Conservation (phyloP, 37 sponge, comb jelly and placozoan genomes). For the Haliclona indistincta region DNA sequence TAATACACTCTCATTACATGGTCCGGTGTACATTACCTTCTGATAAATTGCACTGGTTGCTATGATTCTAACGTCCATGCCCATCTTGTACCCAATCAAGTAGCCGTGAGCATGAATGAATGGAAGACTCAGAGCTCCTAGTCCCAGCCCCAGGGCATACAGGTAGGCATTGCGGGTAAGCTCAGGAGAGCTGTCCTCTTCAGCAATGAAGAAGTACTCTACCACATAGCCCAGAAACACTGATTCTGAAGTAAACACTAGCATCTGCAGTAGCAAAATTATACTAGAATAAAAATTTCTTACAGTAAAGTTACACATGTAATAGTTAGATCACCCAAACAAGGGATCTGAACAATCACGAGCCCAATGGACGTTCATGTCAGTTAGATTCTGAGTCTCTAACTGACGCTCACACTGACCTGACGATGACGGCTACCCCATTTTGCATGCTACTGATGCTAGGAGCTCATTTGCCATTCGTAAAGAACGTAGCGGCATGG, state of each 20-base stretch:
- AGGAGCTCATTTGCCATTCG: too few species aligned
- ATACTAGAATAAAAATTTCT: not conserved
- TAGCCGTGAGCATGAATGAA: conserved; percentile 42
- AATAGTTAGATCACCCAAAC: not conserved
- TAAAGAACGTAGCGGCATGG: too few species aligned
- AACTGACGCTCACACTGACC: too few species aligned
- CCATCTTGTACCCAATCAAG: conserved; percentile 34
- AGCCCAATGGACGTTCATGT: not conserved
- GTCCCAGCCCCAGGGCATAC: conserved; percentile 54
- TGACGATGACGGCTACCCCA: too few species aligned
- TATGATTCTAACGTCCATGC: conserved; percentile 51
- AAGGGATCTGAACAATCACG: too few species aligned
- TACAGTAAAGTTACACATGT: not conserved
- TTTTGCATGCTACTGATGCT: too few species aligned
- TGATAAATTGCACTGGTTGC: conserved; percentile 54
- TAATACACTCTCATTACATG: too few species aligned
- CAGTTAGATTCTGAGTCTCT: too few species aligned
- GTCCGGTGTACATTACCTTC: too few species aligned
- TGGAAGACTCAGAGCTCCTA: conserved; percentile 5
- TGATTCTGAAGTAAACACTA: not conserved
- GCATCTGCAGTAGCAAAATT: not conserved
- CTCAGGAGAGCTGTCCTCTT: not conserved
- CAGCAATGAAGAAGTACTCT: not conserved
- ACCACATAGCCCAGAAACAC: not conserved
- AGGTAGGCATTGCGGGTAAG: conserved; percentile 56